phyloP scores from a whole-genome alignment of 2,888 invertebrate genomes.

The Blera fallax region DNA sequence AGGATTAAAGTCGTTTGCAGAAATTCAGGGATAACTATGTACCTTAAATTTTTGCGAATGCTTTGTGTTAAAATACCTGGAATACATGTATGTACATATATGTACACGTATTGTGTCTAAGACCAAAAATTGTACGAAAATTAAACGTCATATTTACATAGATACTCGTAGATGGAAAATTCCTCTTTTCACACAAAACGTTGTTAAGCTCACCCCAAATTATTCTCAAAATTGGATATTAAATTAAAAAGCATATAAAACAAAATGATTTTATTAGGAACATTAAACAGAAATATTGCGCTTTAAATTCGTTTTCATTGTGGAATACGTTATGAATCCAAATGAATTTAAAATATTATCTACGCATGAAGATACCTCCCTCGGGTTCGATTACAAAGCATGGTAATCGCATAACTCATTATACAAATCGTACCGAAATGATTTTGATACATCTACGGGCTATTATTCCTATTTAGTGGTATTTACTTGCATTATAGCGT shows the following conservation, averaged over 20 bases:
- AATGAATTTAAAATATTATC: constrained; percentile 31
- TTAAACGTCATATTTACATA: too few relatives aligned
- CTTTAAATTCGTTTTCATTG: background rate
- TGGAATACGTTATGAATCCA: background rate
- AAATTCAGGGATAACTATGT: background rate
- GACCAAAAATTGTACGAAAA: background rate
- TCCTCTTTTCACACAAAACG: background rate
- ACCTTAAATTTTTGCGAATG: background rate
- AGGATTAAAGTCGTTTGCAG: background rate
- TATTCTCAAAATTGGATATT: background rate
- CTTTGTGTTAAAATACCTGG: background rate
- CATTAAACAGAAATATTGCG: background rate
- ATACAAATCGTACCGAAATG: constrained; percentile 21
- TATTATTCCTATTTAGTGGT: constrained; percentile 21
- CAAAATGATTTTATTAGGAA: background rate
- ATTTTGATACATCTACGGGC: constrained; percentile 24
- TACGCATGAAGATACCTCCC: background rate
- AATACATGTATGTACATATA: background rate
- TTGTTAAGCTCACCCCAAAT: background rate
- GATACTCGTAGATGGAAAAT: background rate
- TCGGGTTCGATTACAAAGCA: constrained; percentile 9
- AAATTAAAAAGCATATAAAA: background rate
- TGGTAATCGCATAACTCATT: constrained; percentile 30
- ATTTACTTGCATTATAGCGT: background rate
- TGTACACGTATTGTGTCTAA: background rate